phyloP scores from a whole-genome alignment of 2,888 invertebrate genomes.

The Heteromyza rotundicornis region DNA sequence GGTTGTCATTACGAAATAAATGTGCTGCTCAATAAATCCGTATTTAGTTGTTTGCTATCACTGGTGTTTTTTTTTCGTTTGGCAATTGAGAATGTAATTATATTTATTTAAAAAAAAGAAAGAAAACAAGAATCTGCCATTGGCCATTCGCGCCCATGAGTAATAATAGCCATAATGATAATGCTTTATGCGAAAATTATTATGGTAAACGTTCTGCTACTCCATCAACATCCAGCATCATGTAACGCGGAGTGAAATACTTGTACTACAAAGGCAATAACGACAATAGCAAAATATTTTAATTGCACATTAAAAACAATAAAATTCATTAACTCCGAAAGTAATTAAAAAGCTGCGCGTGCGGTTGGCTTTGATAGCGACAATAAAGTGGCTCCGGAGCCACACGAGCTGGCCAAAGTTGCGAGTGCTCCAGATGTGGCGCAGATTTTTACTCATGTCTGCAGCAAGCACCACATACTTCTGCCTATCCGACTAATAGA shows the following conservation, averaged over 20 bases:
- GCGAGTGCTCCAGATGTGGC: background rate
- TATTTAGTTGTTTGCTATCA: background rate
- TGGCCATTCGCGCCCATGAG: too few species aligned
- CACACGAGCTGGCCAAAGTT: background rate
- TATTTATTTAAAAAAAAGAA: background rate
- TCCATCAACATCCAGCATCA: too few species aligned
- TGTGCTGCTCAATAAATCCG: background rate
- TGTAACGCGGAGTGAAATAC: too few species aligned
- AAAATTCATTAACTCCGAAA: conserved; percentile 22
- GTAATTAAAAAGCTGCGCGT: conserved; percentile 1
- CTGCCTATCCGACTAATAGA: too few species aligned
- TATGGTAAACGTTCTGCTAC: too few species aligned
- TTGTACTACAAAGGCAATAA: too few species aligned
- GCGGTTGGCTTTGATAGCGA: background rate
- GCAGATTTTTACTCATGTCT: background rate
- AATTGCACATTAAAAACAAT: conserved; percentile 31
- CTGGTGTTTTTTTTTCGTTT: background rate
- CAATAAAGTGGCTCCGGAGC: background rate
- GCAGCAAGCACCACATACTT: too few species aligned
- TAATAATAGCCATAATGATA: too few species aligned
- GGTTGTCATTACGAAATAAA: background rate
- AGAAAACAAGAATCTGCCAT: too few species aligned
- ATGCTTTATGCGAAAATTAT: too few species aligned
- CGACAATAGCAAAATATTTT: conserved; percentile 22
- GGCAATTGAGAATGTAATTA: background rate